These are phyloP conservation scores for Microvelia longipes DNA, from an alignment of 1,140 invertebrate species.

Conservation along the genomic window DNA sequence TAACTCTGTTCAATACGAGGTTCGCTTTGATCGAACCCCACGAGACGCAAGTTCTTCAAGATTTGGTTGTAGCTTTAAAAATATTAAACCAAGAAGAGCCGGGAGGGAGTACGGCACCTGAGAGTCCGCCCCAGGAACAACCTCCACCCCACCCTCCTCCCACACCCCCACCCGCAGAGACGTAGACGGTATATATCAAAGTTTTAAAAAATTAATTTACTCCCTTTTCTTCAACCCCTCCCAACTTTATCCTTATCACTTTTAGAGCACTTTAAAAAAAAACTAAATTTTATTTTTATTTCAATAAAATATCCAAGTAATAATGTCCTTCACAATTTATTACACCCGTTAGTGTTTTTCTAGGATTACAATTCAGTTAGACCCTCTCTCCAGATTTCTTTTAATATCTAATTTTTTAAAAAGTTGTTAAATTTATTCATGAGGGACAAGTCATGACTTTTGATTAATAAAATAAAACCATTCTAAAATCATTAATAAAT, in stretches of 20 bases:
- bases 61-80: conserved; percentile 55
- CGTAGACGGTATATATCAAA: not conserved
- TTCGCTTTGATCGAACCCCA: conserved; percentile 88
- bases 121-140: not conserved
- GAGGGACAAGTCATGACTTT: no score
- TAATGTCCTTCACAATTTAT: no score
- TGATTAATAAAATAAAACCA: no score
- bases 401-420: no score
- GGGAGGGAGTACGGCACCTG: not conserved
- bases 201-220: not conserved
- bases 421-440: no score
- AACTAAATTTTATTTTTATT: no score
- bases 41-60: conserved; percentile 86
- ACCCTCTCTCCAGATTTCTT: no score
- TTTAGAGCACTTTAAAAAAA: not conserved
- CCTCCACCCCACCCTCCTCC: not conserved
- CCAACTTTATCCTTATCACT: not conserved
- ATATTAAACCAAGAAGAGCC: conserved; percentile 19
- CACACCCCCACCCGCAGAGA: not conserved
- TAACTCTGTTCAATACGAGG: conserved; percentile 68
- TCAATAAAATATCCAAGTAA: no score
- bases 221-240: no score
- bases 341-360: no score
- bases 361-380: no score
- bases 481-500: no score